Evolutionary conservation across 2,888 invertebrate genomes (phyloP), one percentile per base, ranked within the genome.

Genomic region (Vannuccia rotundouncinata): DNA sequence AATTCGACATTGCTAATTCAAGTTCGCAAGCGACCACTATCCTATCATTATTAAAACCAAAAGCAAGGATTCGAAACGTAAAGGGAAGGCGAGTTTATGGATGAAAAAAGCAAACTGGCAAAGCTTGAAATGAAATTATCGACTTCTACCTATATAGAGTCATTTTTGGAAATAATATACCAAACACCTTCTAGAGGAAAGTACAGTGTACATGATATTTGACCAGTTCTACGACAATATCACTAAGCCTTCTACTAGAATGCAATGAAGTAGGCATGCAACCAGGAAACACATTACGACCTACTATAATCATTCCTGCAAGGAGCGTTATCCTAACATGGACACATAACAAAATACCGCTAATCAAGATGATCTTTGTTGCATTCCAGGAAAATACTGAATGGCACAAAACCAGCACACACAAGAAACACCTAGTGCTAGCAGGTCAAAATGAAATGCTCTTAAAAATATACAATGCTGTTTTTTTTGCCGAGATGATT

Each of bases 271-370:
- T 45, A 45, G 10, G 45, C 10, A 10, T 45, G 5, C 17, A 45
- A 45, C 45, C 45, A 45, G 45, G 17, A 45, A 45, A 45, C 45
- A 45, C 45, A 45, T 17, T 45, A 45, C 45, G 45, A 45, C 45
- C 45, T 45, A 10, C 45, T 17, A 45, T 45, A 45, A 45, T 17
- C 66, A 66, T 66, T 66, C 66, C 66, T 66, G 66, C 66, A 66
- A 66, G 66, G 66, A 66, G 25, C 66, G 66, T 66, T 17, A 66
- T 66, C 22, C 22, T 5, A 27, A 66, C 22, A 66, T 66, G 66
- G 22, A 66, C 5, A 66, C 66, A 13, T 66, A 66, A 66, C 66
- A 66, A 22, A 27, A 2, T 66, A 5, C 45, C 5, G 45, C 45
- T 45, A 17, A 45, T 45, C 45, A 10, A 45, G 17, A 45, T 45